Evolutionary conservation across 2,113 vertebrate species (phyloP), one percentile per base, ranked within the genome.

Genomic region (Tachysurus fulvidraco): DNA sequence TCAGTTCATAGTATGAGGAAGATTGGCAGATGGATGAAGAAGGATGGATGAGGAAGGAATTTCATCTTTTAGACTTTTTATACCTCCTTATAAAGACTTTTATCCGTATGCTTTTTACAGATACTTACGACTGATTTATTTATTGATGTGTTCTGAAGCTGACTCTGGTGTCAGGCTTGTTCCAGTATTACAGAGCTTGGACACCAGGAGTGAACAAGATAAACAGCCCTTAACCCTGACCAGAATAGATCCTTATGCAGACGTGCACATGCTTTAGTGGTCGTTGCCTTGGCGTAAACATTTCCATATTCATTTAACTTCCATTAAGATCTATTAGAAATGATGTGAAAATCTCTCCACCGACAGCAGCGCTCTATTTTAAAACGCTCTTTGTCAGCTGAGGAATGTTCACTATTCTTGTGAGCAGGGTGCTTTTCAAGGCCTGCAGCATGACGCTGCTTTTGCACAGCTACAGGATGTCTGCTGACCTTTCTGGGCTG

Each of bases 301-400:
- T 84, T 86, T 86, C 76, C 85, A 73, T 84, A 73, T 81, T 60
- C 81, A 57, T 81, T 54, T 0, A 78, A 71, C 71, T 62, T 50
- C 73, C 59, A 30, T 57, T 57, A 30, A 36, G n/a, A 83, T 83
- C 54, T 79, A 73, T 87, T 64, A 74, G 30, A 46, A 41, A 25
- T 4, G 46, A n/a, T 69, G 55, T 55, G 25, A 13, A 67, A 52
- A 17, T 41, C 36, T 67, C 52, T 82, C 36, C 74, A 12, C 57
- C n/a, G 57, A 74, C 80, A 83, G 83, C 23, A 80, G 82, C n/a
- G 17, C 62, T 76, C 55, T 83, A 80, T 86, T 86, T 30, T 76
- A 52, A 65, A 69, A 67, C 23, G 57, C 36, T 23, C 9, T 81
- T 76, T 81, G 67, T 84, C 44, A 74, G 59, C 85, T 13, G 55